Conservation (phyloP, 2,888 invertebrate genomes). For the Hyposoter didymator region DNA sequence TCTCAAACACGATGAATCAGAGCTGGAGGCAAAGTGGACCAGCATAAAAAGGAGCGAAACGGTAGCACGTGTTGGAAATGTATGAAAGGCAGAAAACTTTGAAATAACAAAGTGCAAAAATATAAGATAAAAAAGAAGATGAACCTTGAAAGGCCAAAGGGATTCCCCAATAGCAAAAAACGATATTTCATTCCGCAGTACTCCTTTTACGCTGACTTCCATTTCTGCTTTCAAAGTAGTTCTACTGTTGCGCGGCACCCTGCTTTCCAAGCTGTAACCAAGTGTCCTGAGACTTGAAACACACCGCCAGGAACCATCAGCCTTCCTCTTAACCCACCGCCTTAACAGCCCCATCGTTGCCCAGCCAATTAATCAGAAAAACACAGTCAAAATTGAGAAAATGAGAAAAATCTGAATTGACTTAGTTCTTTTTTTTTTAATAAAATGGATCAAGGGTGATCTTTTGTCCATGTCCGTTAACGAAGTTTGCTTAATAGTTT, state of each 20-base stretch:
- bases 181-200: slow-evolving; percentile 71
- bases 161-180: slow-evolving; percentile 62
- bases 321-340: background rate
- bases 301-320: slow-evolving; percentile 43
- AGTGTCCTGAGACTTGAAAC: slow-evolving; percentile 53
- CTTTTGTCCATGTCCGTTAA: background rate
- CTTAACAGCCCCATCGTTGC: background rate
- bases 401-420: too few relatives aligned
- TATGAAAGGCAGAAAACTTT: slow-evolving; percentile 42
- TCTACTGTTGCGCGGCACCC: background rate
- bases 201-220: slow-evolving; percentile 53
- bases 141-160: slow-evolving; percentile 41
- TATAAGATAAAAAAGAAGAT: slow-evolving; percentile 41
- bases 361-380: background rate
- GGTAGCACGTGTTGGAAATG: slow-evolving; percentile 57
- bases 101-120: slow-evolving; percentile 9
- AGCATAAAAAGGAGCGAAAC: slow-evolving; percentile 41
- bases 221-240: slow-evolving; percentile 19
- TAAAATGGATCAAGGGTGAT: background rate
- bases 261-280: slow-evolving; percentile 30
- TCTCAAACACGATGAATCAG: slow-evolving; percentile 66
- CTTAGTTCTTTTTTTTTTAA: background rate
- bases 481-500: background rate
- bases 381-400: too few relatives aligned
- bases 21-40: background rate